Evolutionary conservation across 1,140 invertebrate genomes (phyloP).

Genomic region (Cylas formicarius): DNA sequence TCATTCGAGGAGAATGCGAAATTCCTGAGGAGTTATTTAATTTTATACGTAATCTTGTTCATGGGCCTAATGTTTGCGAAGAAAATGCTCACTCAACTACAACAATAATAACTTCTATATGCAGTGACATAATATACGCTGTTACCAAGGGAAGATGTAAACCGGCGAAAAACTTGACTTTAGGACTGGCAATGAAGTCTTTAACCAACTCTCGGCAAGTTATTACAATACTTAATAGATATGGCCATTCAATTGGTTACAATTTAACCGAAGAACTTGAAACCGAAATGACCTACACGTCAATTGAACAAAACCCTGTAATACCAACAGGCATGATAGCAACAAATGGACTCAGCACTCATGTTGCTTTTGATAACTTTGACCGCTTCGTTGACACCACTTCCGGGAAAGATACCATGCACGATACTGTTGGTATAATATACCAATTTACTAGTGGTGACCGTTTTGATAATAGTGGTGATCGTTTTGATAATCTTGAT

Average conservation of each 20-base stretch:
- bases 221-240: conserved; percentile 36
- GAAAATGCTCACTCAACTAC: conserved; percentile 2
- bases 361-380: conserved; percentile 44
- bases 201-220: conserved; percentile 35
- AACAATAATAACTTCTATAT: conserved; percentile 33
- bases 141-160: conserved; percentile 30
- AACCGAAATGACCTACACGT: conserved; percentile 32
- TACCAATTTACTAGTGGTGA: conserved; percentile 31
- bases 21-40: too few species aligned
- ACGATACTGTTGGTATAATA: conserved; percentile 45
- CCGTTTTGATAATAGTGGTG: too few species aligned
- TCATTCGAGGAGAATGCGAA: too few species aligned
- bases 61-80: too few species aligned
- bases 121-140: conserved; percentile 36
- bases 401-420: conserved; percentile 42
- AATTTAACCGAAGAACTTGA: conserved; percentile 38
- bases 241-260: conserved; percentile 37
- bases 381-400: conserved; percentile 43
- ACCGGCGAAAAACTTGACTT: conserved; percentile 31
- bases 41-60: too few species aligned
- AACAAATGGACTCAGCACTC: conserved; percentile 25
- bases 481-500: conserved; percentile 8
- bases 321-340: conserved; percentile 26
- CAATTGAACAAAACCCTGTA: conserved; percentile 10
- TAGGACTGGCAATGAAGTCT: conserved; percentile 37